These are phyloP conservation scores for Cylloceria caligata DNA, from an alignment of 2,888 invertebrate species.

Conservation along the genomic window DNA sequence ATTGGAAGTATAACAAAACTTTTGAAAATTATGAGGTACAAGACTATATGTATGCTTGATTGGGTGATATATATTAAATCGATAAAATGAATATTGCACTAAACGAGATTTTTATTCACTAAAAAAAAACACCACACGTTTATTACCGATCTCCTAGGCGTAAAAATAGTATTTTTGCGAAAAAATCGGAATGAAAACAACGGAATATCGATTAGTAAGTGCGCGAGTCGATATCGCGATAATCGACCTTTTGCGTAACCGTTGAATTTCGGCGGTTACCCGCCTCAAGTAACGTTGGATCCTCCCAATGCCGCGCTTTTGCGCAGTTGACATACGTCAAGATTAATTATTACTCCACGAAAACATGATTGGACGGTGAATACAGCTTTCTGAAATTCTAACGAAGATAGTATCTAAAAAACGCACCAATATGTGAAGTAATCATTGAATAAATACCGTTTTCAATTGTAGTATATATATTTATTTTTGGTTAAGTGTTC, in stretches of 20 bases:
- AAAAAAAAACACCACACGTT: not conserved
- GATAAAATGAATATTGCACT: constrained; percentile 75
- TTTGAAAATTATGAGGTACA: constrained; percentile 71
- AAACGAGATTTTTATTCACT: constrained; percentile 37
- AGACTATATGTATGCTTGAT: constrained; percentile 78
- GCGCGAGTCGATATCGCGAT: not conserved
- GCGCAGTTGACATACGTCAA: too few species aligned
- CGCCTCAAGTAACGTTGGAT: too few species aligned
- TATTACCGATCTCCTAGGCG: not conserved
- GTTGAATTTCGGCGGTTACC: not conserved
- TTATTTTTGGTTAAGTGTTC: constrained; percentile 29
- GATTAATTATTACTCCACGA: not conserved
- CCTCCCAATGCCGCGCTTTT: too few species aligned
- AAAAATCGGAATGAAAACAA: not conserved
- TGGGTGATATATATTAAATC: constrained; percentile 76
- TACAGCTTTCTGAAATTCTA: not conserved
- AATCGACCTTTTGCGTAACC: not conserved
- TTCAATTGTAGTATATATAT: not conserved
- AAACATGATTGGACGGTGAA: not conserved
- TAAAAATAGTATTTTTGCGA: too few species aligned
- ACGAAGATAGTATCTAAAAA: not conserved
- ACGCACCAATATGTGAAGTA: not conserved
- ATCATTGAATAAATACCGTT: not conserved
- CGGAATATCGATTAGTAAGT: not conserved
- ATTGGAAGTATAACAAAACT: constrained; percentile 60